These are phyloP conservation scores for Gymnocypris eckloni DNA, from an alignment of 2,797 vertebrate genomes.

Conservation along the genomic window DNA sequence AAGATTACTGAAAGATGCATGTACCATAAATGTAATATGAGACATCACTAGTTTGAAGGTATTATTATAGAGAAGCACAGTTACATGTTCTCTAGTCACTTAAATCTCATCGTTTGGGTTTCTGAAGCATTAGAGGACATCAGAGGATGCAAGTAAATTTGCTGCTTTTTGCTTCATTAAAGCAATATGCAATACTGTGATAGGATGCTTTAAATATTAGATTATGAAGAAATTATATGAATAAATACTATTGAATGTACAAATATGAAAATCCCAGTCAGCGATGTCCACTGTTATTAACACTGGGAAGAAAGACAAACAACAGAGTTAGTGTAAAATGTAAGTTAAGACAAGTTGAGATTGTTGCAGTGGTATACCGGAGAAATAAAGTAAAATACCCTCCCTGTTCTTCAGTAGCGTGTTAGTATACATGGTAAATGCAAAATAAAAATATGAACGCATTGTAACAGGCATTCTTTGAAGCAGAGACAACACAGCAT, in stretches of 20 bases:
- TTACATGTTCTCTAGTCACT: background rate
- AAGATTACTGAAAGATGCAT: background rate
- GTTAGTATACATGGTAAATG: slow-evolving; percentile 11
- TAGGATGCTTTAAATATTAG: background rate
- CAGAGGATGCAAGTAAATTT: background rate
- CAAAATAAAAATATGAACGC: background rate
- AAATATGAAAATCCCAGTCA: slow-evolving; percentile 18
- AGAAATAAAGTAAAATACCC: background rate
- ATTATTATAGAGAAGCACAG: background rate
- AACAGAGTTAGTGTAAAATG: slow-evolving; percentile 2
- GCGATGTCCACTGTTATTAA: slow-evolving; percentile 14
- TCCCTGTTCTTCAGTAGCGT: background rate
- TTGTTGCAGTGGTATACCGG: background rate
- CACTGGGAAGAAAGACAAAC: slow-evolving; percentile 23
- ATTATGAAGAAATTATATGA: slow-evolving; percentile 8
- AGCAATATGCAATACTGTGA: background rate
- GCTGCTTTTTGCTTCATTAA: background rate
- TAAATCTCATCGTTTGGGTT: background rate
- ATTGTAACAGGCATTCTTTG: background rate
- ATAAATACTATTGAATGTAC: background rate
- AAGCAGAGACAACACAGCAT: background rate
- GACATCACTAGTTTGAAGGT: background rate
- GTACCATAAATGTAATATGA: background rate
- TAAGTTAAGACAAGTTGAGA: background rate
- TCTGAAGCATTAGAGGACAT: background rate